phyloP scores from a whole-genome alignment of 2,888 invertebrate genomes.

The Parapristionchus giblindavisi region DNA sequence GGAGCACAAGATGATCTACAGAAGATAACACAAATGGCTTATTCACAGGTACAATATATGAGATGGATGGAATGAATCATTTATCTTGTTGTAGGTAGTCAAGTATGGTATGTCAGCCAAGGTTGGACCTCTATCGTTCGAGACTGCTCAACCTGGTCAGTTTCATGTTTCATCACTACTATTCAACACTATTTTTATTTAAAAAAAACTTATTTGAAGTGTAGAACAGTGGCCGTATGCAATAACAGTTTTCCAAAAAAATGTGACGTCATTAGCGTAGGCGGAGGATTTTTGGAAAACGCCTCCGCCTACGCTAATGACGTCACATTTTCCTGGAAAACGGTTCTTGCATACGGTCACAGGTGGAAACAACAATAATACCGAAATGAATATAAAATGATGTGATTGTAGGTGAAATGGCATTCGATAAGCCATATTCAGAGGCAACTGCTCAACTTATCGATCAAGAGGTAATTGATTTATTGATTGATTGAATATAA shows the following conservation, averaged over 20 bases:
- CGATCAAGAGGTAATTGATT: conserved; percentile 79
- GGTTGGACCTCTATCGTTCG: conserved; percentile 95
- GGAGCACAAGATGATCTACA: conserved; percentile 98
- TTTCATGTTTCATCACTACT: conserved; percentile 32
- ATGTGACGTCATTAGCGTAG: no score
- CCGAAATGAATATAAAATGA: no score
- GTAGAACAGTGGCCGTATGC: no score
- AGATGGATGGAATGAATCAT: not conserved
- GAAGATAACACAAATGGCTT: conserved; percentile 97
- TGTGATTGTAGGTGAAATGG: conserved; percentile 36
- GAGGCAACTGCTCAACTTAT: conserved; percentile 96
- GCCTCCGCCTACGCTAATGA: no score
- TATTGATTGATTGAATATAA: not conserved
- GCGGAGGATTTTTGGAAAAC: no score
- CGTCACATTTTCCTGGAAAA: no score
- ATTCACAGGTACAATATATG: conserved; percentile 80
- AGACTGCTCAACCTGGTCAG: conserved; percentile 91
- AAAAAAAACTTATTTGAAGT: no score
- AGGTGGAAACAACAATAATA: no score
- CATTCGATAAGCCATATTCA: conserved; percentile 81
- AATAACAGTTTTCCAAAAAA: no score
- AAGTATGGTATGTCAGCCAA: conserved; percentile 97
- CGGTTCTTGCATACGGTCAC: no score
- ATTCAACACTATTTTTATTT: no score
- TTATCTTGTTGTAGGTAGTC: conserved; percentile 77